Evolutionary conservation across 2,888 invertebrate genomes (phyloP), one percentile per base, ranked within the genome.

Genomic region (Athalia cordata): DNA sequence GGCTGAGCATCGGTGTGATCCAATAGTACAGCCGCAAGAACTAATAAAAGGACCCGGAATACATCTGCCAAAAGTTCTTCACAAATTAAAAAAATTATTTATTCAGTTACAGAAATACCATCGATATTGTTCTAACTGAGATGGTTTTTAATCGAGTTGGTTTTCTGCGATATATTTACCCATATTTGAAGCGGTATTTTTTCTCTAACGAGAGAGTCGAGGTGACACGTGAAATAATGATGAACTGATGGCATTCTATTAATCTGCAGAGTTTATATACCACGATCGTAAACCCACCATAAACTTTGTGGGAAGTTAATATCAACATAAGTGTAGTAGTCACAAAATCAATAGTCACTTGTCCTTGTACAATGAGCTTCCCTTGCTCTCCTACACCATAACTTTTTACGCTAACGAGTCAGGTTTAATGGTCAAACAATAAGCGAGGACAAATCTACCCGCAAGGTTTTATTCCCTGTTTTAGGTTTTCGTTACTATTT

Each of bases 281-380:
- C 43, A 29, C 15, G 57, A n/a, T 45, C 9, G 3, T 67, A 67
- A 67, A 67, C n/a, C 67, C 49, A n/a, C 13, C n/a, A 55, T 57
- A 57, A 70, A 70, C 45, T 13, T 15, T 55, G 68, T 52, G 55
- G 55, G 70, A 45, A 29, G 55, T 70, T 70, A 55, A 70, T 70
- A 70, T 70, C 57, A 15, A 49, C 13, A n/a, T 29, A 29, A 5
- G 43, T 45, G 6, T 57, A 11, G 52, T 45, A 45, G 43, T 3
- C 4, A n/a, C 43, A 6, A 70, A 70, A 70, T 70, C 57, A 13
- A 70, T 67, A 67, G 15, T 52, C 45, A 52, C 29, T 52, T 5
- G 29, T 11, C 52, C 43, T 70, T 47, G 45, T 13, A 65, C 65
- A n/a, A n/a, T n/a, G 65, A 65, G 11, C 45, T 13, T 8, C 11